These are phyloP conservation scores for Nicator chloris DNA, from an alignment of 2,113 vertebrate species.

Conservation along the genomic window DNA sequence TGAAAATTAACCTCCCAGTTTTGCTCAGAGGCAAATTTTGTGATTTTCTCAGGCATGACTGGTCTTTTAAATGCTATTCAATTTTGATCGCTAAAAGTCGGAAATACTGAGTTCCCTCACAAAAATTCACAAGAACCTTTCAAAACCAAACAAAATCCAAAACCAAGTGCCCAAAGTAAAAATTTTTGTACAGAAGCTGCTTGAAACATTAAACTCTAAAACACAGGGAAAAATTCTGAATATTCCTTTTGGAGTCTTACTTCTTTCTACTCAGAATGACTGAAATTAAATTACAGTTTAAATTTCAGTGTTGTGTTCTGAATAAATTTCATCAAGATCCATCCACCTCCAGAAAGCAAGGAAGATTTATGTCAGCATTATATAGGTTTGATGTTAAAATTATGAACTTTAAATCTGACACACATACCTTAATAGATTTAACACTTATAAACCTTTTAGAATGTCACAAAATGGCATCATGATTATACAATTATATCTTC, in stretches of 20 bases:
- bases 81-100: not conserved
- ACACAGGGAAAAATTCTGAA: not conserved
- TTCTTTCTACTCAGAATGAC: not conserved
- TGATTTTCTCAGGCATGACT: not conserved
- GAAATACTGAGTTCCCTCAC: not conserved
- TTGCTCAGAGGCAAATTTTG: not conserved
- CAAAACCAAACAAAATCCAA: not conserved
- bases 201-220: not conserved
- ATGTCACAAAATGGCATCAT: not conserved
- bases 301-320: not conserved
- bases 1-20: not conserved
- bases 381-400: not conserved
- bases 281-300: not conserved
- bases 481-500: not conserved
- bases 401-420: not conserved
- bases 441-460: not conserved
- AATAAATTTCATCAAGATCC: not conserved
- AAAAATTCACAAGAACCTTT: not conserved
- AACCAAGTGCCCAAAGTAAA: not conserved
- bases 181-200: not conserved
- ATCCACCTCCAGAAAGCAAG: not conserved
- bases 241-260: not conserved
- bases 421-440: not conserved
- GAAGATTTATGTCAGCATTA: not conserved
- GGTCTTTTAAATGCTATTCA: not conserved